Percentiles rank a stretch among this genome's conserved stretches.
These are phyloP conservation scores for Octopus sinensis DNA, from an alignment of 1,140 invertebrate species.

Conservation along the genomic window DNA sequence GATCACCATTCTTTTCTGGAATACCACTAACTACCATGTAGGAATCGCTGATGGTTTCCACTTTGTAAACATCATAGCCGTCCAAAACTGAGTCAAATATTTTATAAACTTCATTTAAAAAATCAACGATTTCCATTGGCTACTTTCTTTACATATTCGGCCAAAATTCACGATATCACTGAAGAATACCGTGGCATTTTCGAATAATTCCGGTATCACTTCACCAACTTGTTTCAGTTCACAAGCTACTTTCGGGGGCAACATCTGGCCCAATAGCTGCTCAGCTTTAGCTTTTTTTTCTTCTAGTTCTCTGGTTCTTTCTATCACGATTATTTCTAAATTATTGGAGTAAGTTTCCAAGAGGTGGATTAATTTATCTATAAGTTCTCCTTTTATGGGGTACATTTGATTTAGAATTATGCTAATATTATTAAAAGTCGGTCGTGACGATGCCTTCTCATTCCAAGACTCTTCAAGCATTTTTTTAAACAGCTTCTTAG, in stretches of 20 bases:
- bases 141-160: conserved; percentile 24
- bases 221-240: conserved; percentile 79
- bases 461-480: conserved; percentile 24
- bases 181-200: conserved; percentile 58
- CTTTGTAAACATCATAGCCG: conserved; percentile 80
- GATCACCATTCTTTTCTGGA: conserved; percentile 63
- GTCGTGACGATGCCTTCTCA: conserved; percentile 22
- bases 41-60: conserved; percentile 34
- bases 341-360: no score
- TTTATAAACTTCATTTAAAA: conserved; percentile 68
- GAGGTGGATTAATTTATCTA: no score
- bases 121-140: conserved; percentile 31
- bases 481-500: neutral
- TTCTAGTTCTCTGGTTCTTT: conserved; percentile 81
- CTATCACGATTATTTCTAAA: conserved; percentile 37
- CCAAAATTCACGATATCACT: conserved; percentile 87
- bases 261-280: conserved; percentile 81
- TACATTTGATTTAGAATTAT: conserved; percentile 17
- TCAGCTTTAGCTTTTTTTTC: conserved; percentile 89
- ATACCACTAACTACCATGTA: conserved; percentile 66
- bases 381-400: no score
- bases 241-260: conserved; percentile 69
- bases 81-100: conserved; percentile 41
- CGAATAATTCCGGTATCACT: conserved; percentile 56
- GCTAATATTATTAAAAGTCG: conserved; percentile 24